phyloP scores from a whole-genome alignment of 2,888 invertebrate species.

The Monoplex corrugatus region DNA sequence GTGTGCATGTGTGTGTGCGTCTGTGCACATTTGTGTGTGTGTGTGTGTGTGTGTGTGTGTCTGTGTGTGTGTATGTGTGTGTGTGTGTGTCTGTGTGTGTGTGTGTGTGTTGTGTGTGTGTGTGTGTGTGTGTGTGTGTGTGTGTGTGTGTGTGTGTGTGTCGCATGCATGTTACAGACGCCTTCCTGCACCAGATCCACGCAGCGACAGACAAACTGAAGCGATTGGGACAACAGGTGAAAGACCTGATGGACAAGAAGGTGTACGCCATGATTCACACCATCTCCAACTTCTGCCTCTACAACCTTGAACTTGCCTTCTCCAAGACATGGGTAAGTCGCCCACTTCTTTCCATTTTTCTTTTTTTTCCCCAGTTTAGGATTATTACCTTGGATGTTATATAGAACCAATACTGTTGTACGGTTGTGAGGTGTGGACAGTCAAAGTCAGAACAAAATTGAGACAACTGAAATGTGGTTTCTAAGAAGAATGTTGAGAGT shows the following conservation, averaged over 20 bases:
- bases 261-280: conserved; percentile 73
- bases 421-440: too few species aligned
- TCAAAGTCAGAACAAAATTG: too few species aligned
- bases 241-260: conserved; percentile 74
- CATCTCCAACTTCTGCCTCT: conserved; percentile 77
- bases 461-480: too few species aligned
- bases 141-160: neutral
- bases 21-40: neutral
- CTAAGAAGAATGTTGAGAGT: too few species aligned
- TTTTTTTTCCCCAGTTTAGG: neutral
- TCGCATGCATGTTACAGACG: conserved; percentile 71
- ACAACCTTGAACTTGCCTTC: conserved; percentile 78
- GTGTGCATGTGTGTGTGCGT: neutral
- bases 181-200: conserved; percentile 80
- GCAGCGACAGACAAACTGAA: conserved; percentile 75
- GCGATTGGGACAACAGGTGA: conserved; percentile 72
- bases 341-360: neutral
- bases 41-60: neutral
- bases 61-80: neutral
- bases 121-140: conserved; percentile 1
- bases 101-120: neutral
- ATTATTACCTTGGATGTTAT: neutral
- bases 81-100: neutral
- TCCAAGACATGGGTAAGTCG: conserved; percentile 77
- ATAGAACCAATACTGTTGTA: too few species aligned